Evolutionary conservation across 2,888 invertebrate species (phyloP).

Genomic region (Cyclophora punctaria): DNA sequence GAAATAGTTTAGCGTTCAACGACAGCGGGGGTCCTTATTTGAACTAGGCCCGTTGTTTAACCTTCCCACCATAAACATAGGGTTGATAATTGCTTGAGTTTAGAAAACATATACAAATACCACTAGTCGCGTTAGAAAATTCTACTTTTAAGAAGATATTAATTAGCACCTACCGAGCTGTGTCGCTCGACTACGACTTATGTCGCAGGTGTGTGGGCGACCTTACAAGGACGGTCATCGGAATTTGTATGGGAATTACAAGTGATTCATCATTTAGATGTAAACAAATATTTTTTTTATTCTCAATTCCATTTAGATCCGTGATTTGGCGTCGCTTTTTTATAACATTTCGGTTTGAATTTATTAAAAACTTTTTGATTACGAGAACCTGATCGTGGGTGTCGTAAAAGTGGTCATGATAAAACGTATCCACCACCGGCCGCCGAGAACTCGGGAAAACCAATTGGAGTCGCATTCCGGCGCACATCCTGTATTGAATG

Average conservation of each 20-base stretch:
- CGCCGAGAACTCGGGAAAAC: too few species aligned
- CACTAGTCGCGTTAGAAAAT: too few species aligned
- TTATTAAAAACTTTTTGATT: background rate
- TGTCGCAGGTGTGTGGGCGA: slow-evolving; percentile 26
- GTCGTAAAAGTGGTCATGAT: too few species aligned
- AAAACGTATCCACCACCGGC: too few species aligned
- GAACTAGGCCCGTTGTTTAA: too few species aligned
- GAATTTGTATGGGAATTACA: slow-evolving; percentile 53
- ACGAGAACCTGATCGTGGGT: too few species aligned
- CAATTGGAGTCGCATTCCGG: too few species aligned
- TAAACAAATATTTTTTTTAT: slow-evolving; percentile 54
- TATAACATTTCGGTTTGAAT: background rate
- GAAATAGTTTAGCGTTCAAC: slow-evolving; percentile 10
- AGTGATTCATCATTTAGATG: slow-evolving; percentile 56
- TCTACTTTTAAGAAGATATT: too few species aligned
- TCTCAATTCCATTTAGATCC: slow-evolving; percentile 41
- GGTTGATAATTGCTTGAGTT: too few species aligned
- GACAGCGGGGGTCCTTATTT: slow-evolving; percentile 2
- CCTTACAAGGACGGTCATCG: slow-evolving; percentile 43
- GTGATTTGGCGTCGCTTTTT: slow-evolving; percentile 23
- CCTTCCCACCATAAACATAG: too few species aligned
- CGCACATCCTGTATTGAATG: too few species aligned
- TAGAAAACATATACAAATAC: too few species aligned
- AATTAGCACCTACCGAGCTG: background rate
- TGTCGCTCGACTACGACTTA: background rate